phyloP scores from a whole-genome alignment of 2,888 invertebrate species.

The Protula sp. region DNA sequence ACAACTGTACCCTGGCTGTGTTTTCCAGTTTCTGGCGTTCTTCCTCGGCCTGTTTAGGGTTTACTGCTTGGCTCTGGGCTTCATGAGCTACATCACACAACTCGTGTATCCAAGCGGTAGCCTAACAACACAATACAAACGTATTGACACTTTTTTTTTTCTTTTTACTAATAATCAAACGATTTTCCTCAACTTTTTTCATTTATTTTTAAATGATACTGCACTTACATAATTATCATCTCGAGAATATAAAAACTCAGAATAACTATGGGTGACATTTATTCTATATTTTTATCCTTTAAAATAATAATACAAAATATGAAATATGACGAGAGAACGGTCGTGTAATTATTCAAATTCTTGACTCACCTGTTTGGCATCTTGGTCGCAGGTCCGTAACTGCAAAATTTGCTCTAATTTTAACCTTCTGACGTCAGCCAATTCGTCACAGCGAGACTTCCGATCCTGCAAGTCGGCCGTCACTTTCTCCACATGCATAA shows the following conservation, averaged over 20 bases:
- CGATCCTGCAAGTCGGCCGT: conserved; percentile 61
- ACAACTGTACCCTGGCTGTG: conserved; percentile 71
- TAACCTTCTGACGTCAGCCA: conserved; percentile 70
- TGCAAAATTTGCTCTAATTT: conserved; percentile 73
- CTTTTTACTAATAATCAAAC: too few relatives aligned
- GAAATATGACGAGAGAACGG: too few relatives aligned
- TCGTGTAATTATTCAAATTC: too few relatives aligned
- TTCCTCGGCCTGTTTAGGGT: conserved; percentile 63
- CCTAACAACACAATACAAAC: too few relatives aligned
- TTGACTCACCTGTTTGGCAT: conserved; percentile 66
- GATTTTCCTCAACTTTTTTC: too few relatives aligned
- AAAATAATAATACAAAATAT: too few relatives aligned
- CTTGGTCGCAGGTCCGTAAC: conserved; percentile 70
- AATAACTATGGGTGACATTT: too few relatives aligned
- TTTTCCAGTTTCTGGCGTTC: conserved; percentile 72
- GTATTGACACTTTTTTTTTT: too few relatives aligned
- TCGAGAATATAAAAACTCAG: too few relatives aligned
- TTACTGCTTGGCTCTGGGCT: conserved; percentile 67
- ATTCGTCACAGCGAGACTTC: conserved; percentile 64
- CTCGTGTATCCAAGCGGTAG: conserved; percentile 72
- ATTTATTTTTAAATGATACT: too few relatives aligned
- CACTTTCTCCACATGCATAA: conserved; percentile 67
- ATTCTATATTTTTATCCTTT: too few relatives aligned
- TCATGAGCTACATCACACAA: conserved; percentile 67
- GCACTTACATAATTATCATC: too few relatives aligned